These are phyloP conservation scores for Onychostoma macrolepis DNA, from an alignment of 2,113 vertebrate genomes.

Conservation along the genomic window DNA sequence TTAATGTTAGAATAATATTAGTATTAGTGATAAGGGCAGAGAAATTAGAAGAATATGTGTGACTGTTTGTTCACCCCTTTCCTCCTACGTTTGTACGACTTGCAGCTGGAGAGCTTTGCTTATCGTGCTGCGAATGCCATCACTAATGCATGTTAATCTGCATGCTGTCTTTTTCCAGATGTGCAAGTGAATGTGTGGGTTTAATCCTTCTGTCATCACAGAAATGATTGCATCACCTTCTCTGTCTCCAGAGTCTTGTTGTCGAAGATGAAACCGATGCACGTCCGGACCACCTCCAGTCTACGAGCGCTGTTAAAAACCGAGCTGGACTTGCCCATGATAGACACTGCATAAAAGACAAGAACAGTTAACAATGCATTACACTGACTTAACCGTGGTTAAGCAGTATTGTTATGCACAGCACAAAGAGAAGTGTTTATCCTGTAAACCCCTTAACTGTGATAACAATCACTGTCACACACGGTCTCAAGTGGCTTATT, in stretches of 20 bases:
- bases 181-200: slow-evolving; percentile 23
- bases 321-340: slow-evolving; percentile 86
- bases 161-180: slow-evolving; percentile 31
- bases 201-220: slow-evolving; percentile 52
- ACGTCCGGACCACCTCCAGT: slow-evolving; percentile 94
- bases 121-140: slow-evolving; percentile 23
- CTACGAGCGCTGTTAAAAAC: slow-evolving; percentile 97
- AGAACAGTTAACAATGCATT: neutral
- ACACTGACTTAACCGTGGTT: neutral
- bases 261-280: slow-evolving; percentile 94
- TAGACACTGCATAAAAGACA: slow-evolving; percentile 81
- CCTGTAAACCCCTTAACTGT: neutral
- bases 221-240: slow-evolving; percentile 82
- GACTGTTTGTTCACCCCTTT: slow-evolving; percentile 45
- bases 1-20: slow-evolving; percentile 51
- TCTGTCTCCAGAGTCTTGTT: slow-evolving; percentile 97
- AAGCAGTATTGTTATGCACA: neutral
- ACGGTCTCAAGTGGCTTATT: neutral
- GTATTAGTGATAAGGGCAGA: slow-evolving; percentile 27
- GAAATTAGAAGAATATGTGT: slow-evolving; percentile 51
- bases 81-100: slow-evolving; percentile 42
- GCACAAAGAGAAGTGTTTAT: neutral
- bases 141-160: slow-evolving; percentile 38
- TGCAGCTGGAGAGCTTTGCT: slow-evolving; percentile 57
- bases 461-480: neutral